Base-by-base conservation (phyloP, 2,797 vertebrate species). In the Micromesistius poutassou region DNA sequence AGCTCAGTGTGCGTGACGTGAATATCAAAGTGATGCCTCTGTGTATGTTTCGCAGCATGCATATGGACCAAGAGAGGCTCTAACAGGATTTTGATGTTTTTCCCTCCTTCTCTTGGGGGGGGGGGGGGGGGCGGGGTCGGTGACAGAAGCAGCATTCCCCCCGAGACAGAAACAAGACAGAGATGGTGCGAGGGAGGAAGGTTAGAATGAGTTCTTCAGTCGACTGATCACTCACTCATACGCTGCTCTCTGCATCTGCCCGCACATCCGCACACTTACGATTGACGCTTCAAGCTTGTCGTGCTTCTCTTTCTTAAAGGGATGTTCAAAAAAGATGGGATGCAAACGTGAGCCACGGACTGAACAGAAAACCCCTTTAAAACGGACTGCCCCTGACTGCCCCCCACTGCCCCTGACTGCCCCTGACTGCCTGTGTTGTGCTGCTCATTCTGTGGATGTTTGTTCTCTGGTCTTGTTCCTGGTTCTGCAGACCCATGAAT, bases 171-270 rank as follows among this genome's bases (percentile, higher is more conserved):
- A 72, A 94, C 90, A 94, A 95, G 90, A 93, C 93, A 89, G 96
- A 98, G 79, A 91, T 93, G 91, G 94, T 96, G 93, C 96, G 96
- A 94, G 95, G 96, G 93, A 97, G 97, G 93, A 99, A 99, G 97
- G 98, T 99, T 94, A 97, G 97, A 88, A 74, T 36, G 55, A 28
- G 70, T 74, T 28, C 28, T 68, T 16, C 16, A 0, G 3, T 19
- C 78, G 7, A 4, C 77, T 75, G 78, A 36, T 31, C 70, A 76
- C 72, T 36, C 22, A 78, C 86, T 35, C 84, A 83, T 82, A 84
- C 71, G 77, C 81, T 80, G 42, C 30, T 68, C 40, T 79, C 38
- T 30, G 72, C 77, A 42, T 79, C 74, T 72, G 83, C 83, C 79
- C 84, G 74, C 80, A 80, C 85, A 83, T 87, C 80, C 72, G 14